Evolutionary conservation across 2,113 vertebrate genomes (phyloP).

Genomic region (Glareola pratincola): DNA sequence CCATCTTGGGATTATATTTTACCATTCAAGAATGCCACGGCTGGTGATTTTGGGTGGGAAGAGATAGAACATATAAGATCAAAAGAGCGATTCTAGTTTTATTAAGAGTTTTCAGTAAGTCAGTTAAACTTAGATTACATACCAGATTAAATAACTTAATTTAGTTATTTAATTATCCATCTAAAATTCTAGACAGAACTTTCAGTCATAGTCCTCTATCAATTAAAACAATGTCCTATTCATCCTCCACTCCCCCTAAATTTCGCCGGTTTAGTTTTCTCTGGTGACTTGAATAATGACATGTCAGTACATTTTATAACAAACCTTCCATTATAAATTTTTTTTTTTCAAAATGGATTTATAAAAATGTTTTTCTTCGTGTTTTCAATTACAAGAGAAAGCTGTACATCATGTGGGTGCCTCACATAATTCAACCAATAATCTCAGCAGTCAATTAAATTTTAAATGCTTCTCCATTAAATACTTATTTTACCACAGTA

Average conservation of each 20-base stretch:
- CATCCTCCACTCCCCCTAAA: neutral
- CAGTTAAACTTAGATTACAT: neutral
- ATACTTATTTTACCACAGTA: constrained; percentile 38
- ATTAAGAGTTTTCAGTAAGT: neutral
- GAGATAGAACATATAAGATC: neutral
- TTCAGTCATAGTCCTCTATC: neutral
- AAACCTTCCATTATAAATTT: neutral
- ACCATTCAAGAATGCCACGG: accelerated
- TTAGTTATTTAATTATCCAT: neutral
- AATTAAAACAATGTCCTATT: neutral
- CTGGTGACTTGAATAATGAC: neutral
- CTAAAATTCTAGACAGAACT: neutral
- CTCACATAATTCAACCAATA: neutral
- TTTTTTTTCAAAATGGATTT: neutral
- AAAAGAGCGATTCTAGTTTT: neutral
- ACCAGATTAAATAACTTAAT: neutral
- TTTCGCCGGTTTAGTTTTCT: neutral
- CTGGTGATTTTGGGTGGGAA: neutral
- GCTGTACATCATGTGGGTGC: neutral
- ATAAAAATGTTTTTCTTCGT: neutral
- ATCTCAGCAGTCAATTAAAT: constrained; percentile 54
- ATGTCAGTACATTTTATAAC: neutral
- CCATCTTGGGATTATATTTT: accelerated
- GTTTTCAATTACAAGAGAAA: constrained; percentile 8
- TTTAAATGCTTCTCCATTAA: constrained; percentile 48